phyloP scores from a whole-genome alignment of 92 coral and sea anemone species.

The Siderastrea siderea region DNA sequence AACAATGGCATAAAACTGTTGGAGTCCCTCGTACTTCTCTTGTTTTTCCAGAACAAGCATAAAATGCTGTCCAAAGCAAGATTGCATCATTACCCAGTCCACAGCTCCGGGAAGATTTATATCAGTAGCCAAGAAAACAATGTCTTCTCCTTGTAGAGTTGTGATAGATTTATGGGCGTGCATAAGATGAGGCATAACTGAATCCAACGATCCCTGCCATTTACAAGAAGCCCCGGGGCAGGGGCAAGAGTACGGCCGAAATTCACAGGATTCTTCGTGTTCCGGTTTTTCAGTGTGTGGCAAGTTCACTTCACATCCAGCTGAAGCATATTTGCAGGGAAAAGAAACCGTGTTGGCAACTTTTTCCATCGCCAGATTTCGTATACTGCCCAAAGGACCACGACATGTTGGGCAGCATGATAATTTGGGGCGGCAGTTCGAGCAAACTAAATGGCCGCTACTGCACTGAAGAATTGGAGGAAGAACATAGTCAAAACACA shows the following conservation, averaged over 20 bases:
- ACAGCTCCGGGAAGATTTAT: conserved; percentile 99
- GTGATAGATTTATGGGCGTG: conserved; percentile 99
- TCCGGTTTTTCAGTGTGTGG: conserved; percentile 98
- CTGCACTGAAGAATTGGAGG: conserved; percentile 99
- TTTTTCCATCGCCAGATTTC: conserved; percentile 99
- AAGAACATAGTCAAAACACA: conserved; percentile 97
- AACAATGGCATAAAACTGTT: conserved; percentile 98
- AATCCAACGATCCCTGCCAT: conserved; percentile 99
- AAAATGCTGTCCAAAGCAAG: conserved; percentile 98
- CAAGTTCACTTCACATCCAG: conserved; percentile 92
- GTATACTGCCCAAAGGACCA: conserved; percentile 98
- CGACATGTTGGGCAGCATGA: conserved; percentile 99
- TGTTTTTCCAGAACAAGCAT: conserved; percentile 99
- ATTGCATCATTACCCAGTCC: conserved; percentile 99
- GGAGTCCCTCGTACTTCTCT: conserved; percentile 97
- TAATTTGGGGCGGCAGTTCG: conserved; percentile 98
- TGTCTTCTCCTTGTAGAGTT: conserved; percentile 99
- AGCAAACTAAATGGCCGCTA: conserved; percentile 99
- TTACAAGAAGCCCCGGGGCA: conserved; percentile 99
- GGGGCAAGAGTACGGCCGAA: conserved; percentile 98
- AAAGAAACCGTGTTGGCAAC: conserved; percentile 98
- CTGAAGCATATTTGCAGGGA: conserved; percentile 95
- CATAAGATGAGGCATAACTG: conserved; percentile 99
- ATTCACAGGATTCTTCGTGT: conserved; percentile 98
- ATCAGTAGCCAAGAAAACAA: conserved; percentile 98